phyloP scores from a whole-genome alignment of 1,140 invertebrate genomes.

The Micrasema minimum region DNA sequence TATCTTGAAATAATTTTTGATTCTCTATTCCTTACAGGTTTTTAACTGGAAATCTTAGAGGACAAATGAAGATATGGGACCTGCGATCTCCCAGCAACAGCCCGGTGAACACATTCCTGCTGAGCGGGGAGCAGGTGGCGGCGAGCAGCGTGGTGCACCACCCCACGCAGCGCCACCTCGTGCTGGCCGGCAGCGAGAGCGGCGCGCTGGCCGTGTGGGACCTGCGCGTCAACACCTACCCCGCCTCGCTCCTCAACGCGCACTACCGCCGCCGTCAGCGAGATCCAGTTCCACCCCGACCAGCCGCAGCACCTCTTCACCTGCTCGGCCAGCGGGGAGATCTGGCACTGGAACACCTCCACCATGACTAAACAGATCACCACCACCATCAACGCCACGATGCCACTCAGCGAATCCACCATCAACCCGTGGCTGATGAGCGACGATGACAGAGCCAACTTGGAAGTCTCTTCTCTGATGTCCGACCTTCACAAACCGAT shows the following conservation, averaged over 20 bases:
- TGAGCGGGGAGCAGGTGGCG: constrained; percentile 74
- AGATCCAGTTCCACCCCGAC: constrained; percentile 85
- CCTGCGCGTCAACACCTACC: constrained; percentile 81
- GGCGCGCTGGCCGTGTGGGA: constrained; percentile 89
- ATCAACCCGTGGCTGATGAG: constrained; percentile 73
- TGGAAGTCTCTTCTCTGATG: constrained; percentile 80
- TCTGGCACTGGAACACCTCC: constrained; percentile 86
- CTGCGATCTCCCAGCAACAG: constrained; percentile 71
- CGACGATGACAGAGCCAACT: constrained; percentile 73
- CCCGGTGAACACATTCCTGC: constrained; percentile 72
- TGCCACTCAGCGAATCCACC: constrained; percentile 56
- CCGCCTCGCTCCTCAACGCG: constrained; percentile 82
- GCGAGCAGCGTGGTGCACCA: constrained; percentile 81
- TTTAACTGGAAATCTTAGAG: constrained; percentile 84
- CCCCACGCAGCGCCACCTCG: constrained; percentile 86
- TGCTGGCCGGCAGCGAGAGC: constrained; percentile 85
- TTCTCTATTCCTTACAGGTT: constrained; percentile 61
- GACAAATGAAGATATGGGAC: constrained; percentile 91
- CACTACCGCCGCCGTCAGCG: constrained; percentile 80
- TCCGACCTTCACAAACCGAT: constrained; percentile 77
- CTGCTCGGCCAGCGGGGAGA: constrained; percentile 80
- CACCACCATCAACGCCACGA: constrained; percentile 44
- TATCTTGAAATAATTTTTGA: too few relatives aligned
- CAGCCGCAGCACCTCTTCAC: constrained; percentile 86
- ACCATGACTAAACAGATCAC: constrained; percentile 60